These are phyloP conservation scores for Tragelaphus imberbis DNA, from an alignment of 2,113 vertebrate species.

Conservation along the genomic window DNA sequence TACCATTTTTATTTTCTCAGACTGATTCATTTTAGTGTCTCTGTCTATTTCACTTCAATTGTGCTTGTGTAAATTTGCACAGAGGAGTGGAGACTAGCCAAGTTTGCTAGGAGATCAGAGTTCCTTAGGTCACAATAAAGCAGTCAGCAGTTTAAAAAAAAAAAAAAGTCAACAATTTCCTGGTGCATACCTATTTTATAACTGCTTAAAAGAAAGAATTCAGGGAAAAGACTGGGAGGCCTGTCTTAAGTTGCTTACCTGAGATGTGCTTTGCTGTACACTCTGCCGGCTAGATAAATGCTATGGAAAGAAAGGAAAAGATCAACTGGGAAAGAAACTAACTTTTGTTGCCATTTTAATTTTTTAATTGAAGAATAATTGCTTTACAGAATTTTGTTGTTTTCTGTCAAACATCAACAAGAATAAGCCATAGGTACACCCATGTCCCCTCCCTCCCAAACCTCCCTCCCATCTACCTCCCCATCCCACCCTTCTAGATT, in stretches of 20 bases:
- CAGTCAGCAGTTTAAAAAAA: not conserved
- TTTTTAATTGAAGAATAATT: not conserved
- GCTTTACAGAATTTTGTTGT: not conserved
- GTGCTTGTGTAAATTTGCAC: constrained; percentile 17
- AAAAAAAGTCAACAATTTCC: not conserved
- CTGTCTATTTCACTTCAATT: not conserved
- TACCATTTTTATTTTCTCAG: not conserved
- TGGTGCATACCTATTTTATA: not conserved
- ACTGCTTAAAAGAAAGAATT: not conserved
- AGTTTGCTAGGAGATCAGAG: not conserved
- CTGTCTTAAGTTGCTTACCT: constrained; percentile 82
- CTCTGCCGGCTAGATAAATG: constrained; percentile 97
- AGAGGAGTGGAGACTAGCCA: not conserved
- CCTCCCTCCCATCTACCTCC: not conserved
- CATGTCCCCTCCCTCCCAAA: not conserved
- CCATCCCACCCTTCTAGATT: not conserved
- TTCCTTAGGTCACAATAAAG: not conserved
- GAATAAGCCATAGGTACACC: not conserved
- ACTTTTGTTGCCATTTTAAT: not conserved
- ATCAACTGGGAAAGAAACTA: constrained; percentile 46
- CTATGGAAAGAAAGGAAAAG: constrained; percentile 79
- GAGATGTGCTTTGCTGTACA: constrained; percentile 95
- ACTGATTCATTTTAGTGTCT: not conserved
- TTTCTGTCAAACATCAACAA: not conserved
- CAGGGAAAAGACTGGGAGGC: not conserved